phyloP scores from a whole-genome alignment of 2,113 vertebrate genomes.

The Ictidomys tridecemlineatus region DNA sequence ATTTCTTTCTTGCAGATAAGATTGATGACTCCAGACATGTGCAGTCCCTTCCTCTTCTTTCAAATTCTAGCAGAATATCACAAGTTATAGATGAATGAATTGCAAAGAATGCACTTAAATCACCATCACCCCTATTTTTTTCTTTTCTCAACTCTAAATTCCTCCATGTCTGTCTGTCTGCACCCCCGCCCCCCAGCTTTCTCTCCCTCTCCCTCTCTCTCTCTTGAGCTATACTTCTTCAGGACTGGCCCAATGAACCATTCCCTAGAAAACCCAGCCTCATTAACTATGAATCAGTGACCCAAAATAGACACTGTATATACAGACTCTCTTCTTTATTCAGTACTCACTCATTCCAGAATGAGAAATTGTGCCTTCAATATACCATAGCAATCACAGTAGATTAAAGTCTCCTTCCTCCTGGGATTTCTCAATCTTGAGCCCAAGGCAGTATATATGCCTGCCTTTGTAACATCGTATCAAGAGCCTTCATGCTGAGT shows the following conservation, averaged over 20 bases:
- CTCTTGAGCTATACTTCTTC: background rate
- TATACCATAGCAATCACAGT: background rate
- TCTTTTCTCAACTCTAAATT: background rate
- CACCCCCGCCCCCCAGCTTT: background rate
- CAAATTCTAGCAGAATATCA: background rate
- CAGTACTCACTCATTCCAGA: background rate
- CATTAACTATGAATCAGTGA: background rate
- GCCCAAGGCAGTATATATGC: no score
- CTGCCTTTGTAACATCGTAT: background rate
- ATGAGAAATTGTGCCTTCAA: background rate
- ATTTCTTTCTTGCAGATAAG: background rate
- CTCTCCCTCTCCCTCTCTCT: background rate
- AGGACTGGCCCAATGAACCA: background rate
- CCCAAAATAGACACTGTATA: background rate
- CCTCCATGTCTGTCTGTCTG: background rate
- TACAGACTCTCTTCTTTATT: background rate
- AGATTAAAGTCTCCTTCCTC: background rate
- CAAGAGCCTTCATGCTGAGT: background rate
- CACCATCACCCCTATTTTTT: background rate
- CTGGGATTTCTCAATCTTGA: background rate
- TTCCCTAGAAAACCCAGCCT: background rate
- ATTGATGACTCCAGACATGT: accelerated
- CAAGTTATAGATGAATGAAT: background rate
- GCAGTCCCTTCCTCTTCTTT: background rate
- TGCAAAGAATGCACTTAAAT: background rate